phyloP scores from a whole-genome alignment of 2,797 vertebrate species.

The Sciurus carolinensis region DNA sequence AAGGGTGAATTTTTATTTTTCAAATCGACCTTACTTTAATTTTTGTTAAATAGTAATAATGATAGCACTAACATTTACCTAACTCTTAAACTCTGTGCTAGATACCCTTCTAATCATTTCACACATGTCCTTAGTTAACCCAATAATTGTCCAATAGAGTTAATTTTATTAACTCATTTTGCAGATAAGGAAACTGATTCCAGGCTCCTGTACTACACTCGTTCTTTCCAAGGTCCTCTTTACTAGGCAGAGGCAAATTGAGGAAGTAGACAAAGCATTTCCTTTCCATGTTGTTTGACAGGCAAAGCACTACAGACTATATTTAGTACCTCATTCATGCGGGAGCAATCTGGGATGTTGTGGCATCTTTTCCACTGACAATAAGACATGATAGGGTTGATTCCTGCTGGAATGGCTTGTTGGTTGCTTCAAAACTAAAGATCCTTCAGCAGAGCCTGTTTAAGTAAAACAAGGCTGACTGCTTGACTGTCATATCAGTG shows the following conservation, averaged over 20 bases:
- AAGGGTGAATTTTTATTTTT: background rate
- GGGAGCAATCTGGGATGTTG: background rate
- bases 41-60: constrained; percentile 22
- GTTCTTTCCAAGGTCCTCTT: background rate
- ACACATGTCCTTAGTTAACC: background rate
- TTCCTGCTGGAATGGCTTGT: constrained; percentile 22
- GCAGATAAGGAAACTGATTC: background rate
- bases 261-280: constrained; percentile 9
- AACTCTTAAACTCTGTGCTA: background rate
- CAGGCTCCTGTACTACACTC: background rate
- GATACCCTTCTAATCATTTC: background rate
- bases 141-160: background rate
- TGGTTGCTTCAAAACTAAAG: constrained; percentile 51
- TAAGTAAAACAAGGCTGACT: background rate
- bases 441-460: background rate
- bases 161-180: constrained; percentile 20
- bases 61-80: background rate
- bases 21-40: constrained; percentile 25
- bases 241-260: background rate
- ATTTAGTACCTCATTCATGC: background rate
- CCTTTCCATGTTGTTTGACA: background rate
- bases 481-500: background rate
- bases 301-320: background rate
- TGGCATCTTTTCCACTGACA: background rate
- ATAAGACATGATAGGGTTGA: background rate